phyloP scores from a whole-genome alignment of 2,113 vertebrate species.

The Mesembrinibis cayennensis region DNA sequence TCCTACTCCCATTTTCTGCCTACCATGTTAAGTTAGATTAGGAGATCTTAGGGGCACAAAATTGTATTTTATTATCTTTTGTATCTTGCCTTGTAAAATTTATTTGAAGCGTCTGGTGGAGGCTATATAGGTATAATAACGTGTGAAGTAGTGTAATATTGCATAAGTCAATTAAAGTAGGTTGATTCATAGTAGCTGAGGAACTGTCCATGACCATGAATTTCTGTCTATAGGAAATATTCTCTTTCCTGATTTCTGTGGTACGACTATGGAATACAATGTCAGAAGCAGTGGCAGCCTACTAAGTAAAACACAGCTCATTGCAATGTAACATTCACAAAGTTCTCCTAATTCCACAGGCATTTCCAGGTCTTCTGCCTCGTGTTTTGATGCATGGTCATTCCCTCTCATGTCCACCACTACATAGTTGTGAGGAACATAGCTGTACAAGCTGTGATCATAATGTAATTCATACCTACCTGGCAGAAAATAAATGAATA shows the following conservation, averaged over 20 bases:
- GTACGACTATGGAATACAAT: neutral
- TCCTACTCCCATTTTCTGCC: neutral
- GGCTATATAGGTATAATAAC: neutral
- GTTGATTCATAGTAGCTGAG: neutral
- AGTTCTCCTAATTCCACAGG: neutral
- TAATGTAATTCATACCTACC: neutral
- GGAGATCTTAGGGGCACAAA: neutral
- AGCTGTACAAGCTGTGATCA: neutral
- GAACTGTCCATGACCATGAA: neutral
- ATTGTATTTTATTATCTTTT: neutral
- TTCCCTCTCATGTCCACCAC: neutral
- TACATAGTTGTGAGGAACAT: neutral
- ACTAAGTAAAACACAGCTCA: neutral
- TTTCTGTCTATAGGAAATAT: neutral
- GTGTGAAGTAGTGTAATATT: fast-evolving
- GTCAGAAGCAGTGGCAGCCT: neutral
- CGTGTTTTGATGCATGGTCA: neutral
- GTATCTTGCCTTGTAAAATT: neutral
- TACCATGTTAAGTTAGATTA: fast-evolving
- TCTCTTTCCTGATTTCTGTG: neutral
- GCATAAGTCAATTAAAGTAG: neutral
- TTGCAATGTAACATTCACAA: neutral
- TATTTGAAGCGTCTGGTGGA: neutral
- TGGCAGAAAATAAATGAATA: neutral
- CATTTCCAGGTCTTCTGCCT: neutral